Evolutionary conservation across 2,888 invertebrate genomes (phyloP).

Genomic region (Syritta pipiens): DNA sequence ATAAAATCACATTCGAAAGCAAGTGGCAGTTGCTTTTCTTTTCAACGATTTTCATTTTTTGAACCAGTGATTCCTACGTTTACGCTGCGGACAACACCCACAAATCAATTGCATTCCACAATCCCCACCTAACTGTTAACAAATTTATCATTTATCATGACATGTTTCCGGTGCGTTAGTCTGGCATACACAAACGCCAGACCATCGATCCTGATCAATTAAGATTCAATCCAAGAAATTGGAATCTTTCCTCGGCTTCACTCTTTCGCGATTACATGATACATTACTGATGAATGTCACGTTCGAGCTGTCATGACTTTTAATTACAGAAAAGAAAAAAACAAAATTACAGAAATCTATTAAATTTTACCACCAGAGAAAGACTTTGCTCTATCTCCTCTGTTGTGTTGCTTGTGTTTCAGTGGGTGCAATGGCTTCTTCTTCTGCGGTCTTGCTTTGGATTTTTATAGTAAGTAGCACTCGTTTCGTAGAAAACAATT

Average conservation of each 20-base stretch:
- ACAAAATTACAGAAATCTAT: conserved; percentile 11
- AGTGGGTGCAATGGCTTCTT: conserved; percentile 55
- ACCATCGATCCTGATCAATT: conserved; percentile 48
- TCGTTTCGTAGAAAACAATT: conserved; percentile 7
- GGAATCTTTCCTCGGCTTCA: conserved; percentile 22
- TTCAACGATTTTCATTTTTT: too few relatives aligned
- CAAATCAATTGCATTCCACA: conserved; percentile 60
- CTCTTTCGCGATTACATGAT: conserved; percentile 9
- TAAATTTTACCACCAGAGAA: conserved; percentile 25
- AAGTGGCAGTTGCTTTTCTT: too few relatives aligned
- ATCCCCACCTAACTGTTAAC: conserved; percentile 57
- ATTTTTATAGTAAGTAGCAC: neutral
- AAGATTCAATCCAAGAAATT: conserved; percentile 67
- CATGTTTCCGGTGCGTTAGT: conserved; percentile 63
- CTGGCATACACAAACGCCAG: conserved; percentile 22
- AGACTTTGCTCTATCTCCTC: too few relatives aligned
- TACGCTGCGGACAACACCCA: too few relatives aligned
- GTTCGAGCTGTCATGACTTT: conserved; percentile 63
- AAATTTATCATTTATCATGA: conserved; percentile 60
- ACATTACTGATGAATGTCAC: conserved; percentile 59
- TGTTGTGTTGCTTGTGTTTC: conserved; percentile 7
- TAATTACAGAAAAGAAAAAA: conserved; percentile 45
- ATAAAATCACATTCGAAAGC: too few relatives aligned
- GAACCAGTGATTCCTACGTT: too few relatives aligned
- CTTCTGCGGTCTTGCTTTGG: conserved; percentile 1